These are phyloP conservation scores for Labrus mixtus DNA, from an alignment of 2,113 vertebrate species.

Conservation along the genomic window DNA sequence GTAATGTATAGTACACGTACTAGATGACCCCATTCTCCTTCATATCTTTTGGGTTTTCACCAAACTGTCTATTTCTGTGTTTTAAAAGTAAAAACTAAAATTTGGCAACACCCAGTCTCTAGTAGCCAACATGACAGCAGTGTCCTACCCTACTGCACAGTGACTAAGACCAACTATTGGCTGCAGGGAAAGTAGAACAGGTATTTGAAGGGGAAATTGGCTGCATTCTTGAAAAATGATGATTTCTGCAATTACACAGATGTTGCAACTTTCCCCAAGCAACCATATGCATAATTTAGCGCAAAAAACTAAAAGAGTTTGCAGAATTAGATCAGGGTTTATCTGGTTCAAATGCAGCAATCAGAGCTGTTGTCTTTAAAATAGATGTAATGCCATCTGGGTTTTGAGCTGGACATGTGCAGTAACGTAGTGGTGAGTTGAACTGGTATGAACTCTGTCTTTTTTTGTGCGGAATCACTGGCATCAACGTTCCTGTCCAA, in stretches of 20 bases:
- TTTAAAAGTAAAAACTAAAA: conserved; percentile 17
- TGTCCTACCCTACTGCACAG: neutral
- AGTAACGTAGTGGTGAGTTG: conserved; percentile 8
- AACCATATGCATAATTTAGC: conserved; percentile 6
- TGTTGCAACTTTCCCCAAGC: neutral
- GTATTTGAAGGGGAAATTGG: conserved; percentile 3
- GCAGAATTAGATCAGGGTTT: neutral
- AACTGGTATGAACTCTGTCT: conserved; percentile 13
- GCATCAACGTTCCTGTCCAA: conserved; percentile 33
- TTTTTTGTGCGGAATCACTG: conserved; percentile 28
- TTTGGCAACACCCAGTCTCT: conserved; percentile 3
- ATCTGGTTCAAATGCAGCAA: neutral
- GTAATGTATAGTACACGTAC: too few relatives aligned
- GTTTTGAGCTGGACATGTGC: conserved; percentile 16
- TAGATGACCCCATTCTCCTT: too few relatives aligned
- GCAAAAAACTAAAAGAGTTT: neutral
- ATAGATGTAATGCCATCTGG: conserved; percentile 30
- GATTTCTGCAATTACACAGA: conserved; percentile 4
- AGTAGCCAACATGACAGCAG: neutral
- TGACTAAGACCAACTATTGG: neutral
- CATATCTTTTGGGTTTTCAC: too few relatives aligned
- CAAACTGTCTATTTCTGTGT: neutral
- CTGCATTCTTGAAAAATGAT: conserved; percentile 1
- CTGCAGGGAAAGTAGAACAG: conserved; percentile 22
- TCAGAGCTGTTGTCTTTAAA: conserved; percentile 10